Evolutionary conservation across 2,888 invertebrate genomes (phyloP).

Genomic region (Allophyes oxyacanthae): DNA sequence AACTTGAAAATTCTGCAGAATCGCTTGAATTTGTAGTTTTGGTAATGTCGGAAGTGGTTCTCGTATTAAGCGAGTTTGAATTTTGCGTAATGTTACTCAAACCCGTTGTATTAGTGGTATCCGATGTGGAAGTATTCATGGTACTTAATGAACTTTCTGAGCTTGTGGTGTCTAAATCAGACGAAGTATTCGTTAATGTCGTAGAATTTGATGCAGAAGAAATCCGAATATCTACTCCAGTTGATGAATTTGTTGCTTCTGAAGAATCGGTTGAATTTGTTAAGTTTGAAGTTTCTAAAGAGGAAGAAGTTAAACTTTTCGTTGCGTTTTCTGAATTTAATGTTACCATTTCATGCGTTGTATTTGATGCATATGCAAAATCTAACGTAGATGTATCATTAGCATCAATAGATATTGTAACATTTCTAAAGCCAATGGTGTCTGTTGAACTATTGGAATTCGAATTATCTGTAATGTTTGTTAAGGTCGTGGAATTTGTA

Average conservation of each 20-base stretch:
- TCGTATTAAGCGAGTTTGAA: neutral
- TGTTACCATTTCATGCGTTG: slow-evolving; percentile 1
- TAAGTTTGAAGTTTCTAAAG: too few species aligned
- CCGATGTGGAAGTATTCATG: slow-evolving; percentile 11
- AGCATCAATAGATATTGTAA: slow-evolving; percentile 14
- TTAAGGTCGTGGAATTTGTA: slow-evolving; percentile 21
- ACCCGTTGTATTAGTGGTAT: slow-evolving; percentile 20
- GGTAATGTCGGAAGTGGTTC: slow-evolving; percentile 2
- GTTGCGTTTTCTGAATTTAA: too few species aligned
- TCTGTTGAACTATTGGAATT: slow-evolving; percentile 16
- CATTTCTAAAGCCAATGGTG: slow-evolving; percentile 5
- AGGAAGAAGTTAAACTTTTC: too few species aligned
- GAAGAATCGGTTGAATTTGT: too few species aligned
- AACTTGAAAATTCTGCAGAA: slow-evolving; percentile 9
- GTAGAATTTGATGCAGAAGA: slow-evolving; percentile 21
- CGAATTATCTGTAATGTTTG: slow-evolving; percentile 9
- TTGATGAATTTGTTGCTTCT: neutral
- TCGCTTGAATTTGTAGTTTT: slow-evolving; percentile 26
- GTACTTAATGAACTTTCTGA: slow-evolving; percentile 7
- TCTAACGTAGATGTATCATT: slow-evolving; percentile 2
- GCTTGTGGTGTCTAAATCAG: slow-evolving; percentile 2
- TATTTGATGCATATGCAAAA: slow-evolving; percentile 11
- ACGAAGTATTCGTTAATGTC: slow-evolving; percentile 6
- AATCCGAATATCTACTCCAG: neutral
- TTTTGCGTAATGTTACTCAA: slow-evolving; percentile 8